phyloP scores from a whole-genome alignment of 2,888 invertebrate genomes.

The Napeogenes inachia region DNA sequence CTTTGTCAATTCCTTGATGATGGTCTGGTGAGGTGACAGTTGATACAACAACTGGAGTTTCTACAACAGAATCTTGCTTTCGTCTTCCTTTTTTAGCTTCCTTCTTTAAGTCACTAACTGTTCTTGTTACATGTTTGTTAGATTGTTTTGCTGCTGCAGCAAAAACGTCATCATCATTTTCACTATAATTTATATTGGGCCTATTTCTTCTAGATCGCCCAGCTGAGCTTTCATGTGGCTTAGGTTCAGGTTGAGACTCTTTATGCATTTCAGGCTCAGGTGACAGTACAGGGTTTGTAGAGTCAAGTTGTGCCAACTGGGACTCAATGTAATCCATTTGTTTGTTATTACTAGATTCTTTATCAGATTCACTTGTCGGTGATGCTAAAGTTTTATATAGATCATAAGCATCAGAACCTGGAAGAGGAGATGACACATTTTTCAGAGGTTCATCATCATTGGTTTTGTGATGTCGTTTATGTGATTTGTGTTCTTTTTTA shows the following conservation, averaged over 20 bases:
- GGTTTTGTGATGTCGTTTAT: constrained; percentile 68
- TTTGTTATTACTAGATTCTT: constrained; percentile 44
- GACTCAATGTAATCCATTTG: constrained; percentile 59
- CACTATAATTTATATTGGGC: constrained; percentile 74
- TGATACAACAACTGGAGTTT: constrained; percentile 34
- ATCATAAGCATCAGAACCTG: constrained; percentile 71
- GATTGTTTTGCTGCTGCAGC: constrained; percentile 62
- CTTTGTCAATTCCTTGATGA: constrained; percentile 44
- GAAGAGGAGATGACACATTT: constrained; percentile 70
- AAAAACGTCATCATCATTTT: constrained; percentile 76
- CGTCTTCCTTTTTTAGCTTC: constrained; percentile 63
- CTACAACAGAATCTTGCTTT: constrained; percentile 49
- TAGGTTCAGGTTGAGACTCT: constrained; percentile 63
- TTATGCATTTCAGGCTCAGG: constrained; percentile 56
- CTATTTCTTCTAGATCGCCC: constrained; percentile 70
- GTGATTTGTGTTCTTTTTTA: constrained; percentile 75
- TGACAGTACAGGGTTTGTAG: constrained; percentile 45
- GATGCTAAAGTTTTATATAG: constrained; percentile 74
- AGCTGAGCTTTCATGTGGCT: constrained; percentile 56
- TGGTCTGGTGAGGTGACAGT: constrained; percentile 40
- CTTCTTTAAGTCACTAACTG: constrained; percentile 64
- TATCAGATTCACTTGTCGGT: constrained; percentile 54
- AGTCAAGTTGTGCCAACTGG: constrained; percentile 59
- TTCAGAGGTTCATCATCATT: constrained; percentile 58
- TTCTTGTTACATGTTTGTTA: constrained; percentile 55